Percentiles rank a stretch among this genome's conserved stretches.
phyloP scores from a whole-genome alignment of 2,113 vertebrate species.

The Muscicapa adusta region DNA sequence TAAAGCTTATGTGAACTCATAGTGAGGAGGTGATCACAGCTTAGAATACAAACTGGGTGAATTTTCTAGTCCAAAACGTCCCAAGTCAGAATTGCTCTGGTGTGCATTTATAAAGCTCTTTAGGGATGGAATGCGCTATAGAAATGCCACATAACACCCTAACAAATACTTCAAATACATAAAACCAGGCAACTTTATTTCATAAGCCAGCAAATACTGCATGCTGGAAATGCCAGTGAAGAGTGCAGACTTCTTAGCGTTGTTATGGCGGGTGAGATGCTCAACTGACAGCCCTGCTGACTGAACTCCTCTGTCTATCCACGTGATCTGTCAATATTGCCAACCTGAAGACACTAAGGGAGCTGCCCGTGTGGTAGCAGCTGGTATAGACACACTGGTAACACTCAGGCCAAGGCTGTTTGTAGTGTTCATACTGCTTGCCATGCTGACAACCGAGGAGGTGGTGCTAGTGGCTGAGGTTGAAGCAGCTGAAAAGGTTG shows the following conservation, averaged over 20 bases:
- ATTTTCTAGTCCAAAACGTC: background rate
- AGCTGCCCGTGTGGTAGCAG: constrained; percentile 75
- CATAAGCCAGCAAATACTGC: background rate
- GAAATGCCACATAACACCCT: background rate
- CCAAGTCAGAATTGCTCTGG: background rate
- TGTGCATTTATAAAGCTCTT: background rate
- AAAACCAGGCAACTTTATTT: constrained; percentile 46
- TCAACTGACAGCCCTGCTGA: constrained; percentile 10
- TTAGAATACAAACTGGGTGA: background rate
- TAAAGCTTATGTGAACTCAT: background rate
- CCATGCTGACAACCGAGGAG: constrained; percentile 74
- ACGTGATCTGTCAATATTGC: constrained; percentile 21
- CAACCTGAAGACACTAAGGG: constrained; percentile 86
- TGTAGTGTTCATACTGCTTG: constrained; percentile 77
- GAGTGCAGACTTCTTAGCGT: background rate
- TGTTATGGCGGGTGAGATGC: background rate
- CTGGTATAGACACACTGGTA: constrained; percentile 77
- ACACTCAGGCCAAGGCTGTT: constrained; percentile 78
- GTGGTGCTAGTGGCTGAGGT: constrained; percentile 71
- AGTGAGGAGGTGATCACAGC: background rate
- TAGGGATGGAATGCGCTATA: background rate
- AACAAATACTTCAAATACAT: constrained; percentile 18
- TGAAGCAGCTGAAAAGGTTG: constrained; percentile 75
- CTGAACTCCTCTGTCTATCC: constrained; percentile 30
- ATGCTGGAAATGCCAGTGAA: constrained; percentile 16